These are phyloP conservation scores for Amphimedon queenslandica DNA, from an alignment of 37 sponge, comb jelly and placozoan genomes.

Conservation along the genomic window DNA sequence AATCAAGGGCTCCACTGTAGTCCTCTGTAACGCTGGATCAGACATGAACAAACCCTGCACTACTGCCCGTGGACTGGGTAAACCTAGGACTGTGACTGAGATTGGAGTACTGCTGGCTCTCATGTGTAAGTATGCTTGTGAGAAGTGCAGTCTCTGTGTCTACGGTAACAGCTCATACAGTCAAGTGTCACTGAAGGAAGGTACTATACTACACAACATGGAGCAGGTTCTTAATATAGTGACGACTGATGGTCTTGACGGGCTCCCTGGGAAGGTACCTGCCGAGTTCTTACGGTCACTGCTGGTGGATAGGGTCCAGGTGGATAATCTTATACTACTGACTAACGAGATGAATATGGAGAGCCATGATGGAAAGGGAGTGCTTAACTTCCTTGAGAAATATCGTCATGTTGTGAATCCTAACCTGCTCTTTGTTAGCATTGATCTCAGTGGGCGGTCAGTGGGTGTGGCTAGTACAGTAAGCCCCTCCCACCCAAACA, in stretches of 20 bases:
- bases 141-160: constrained; percentile 73
- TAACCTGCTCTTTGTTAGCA: constrained; percentile 90
- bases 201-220: constrained; percentile 85
- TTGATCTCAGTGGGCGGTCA: constrained; percentile 72
- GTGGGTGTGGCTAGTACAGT: constrained; percentile 50
- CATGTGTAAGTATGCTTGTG: constrained; percentile 97
- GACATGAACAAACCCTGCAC: constrained; percentile 85
- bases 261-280: constrained; percentile 35
- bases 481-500: constrained; percentile 79
- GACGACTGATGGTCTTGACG: constrained; percentile 6
- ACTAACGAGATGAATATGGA: constrained; percentile 52
- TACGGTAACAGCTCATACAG: constrained; percentile 41
- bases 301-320: constrained; percentile 32
- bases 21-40: constrained; percentile 82
- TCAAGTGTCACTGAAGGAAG: constrained; percentile 66
- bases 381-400: constrained; percentile 76
- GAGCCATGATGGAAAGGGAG: constrained; percentile 20
- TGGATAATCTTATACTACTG: constrained; percentile 86
- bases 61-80: constrained; percentile 84
- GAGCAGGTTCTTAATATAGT: constrained; percentile 23
- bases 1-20: constrained; percentile 83
- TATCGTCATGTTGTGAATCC: constrained; percentile 87
- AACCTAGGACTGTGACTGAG: constrained; percentile 77
- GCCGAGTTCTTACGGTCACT: constrained; percentile 20
- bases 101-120: constrained; percentile 89